phyloP scores from a whole-genome alignment of 2,113 vertebrate genomes.

The Recurvirostra avosetta region DNA sequence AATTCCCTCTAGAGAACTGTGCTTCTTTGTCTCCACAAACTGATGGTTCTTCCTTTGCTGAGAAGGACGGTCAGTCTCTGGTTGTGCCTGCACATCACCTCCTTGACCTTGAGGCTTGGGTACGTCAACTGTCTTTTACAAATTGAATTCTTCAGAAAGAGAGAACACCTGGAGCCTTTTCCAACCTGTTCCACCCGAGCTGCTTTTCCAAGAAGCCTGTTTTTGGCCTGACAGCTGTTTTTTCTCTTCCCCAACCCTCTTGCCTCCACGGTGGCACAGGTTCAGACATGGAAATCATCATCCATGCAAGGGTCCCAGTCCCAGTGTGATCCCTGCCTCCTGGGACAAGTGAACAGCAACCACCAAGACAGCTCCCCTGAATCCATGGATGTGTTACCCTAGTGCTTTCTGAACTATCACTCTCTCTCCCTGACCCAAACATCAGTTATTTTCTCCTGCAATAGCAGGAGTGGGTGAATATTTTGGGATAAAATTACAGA shows the following conservation, averaged over 20 bases:
- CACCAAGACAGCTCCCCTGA: not conserved
- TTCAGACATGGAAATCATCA: not conserved
- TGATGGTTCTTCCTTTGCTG: not conserved
- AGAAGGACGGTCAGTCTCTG: not conserved
- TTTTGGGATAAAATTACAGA: not conserved
- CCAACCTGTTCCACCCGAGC: not conserved
- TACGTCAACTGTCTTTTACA: rapidly evolving
- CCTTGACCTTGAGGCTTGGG: not conserved
- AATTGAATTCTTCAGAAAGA: not conserved
- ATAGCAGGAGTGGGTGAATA: not conserved
- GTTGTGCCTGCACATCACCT: not conserved
- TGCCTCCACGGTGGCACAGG: not conserved
- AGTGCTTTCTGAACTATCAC: not conserved
- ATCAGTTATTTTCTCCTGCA: not conserved
- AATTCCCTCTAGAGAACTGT: not conserved
- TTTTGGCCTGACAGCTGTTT: not conserved
- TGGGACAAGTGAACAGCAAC: not conserved
- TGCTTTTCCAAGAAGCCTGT: not conserved
- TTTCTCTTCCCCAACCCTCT: not conserved
- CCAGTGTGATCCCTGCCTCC: not conserved
- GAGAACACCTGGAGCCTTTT: not conserved
- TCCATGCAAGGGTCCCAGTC: not conserved
- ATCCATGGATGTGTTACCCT: not conserved
- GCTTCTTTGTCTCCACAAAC: not conserved
- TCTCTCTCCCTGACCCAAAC: not conserved